A percentile compares a stretch with the other conserved stretches of the same genome.
Evolutionary conservation across 2,113 vertebrate genomes (phyloP).

Genomic region (Elachura formosa): DNA sequence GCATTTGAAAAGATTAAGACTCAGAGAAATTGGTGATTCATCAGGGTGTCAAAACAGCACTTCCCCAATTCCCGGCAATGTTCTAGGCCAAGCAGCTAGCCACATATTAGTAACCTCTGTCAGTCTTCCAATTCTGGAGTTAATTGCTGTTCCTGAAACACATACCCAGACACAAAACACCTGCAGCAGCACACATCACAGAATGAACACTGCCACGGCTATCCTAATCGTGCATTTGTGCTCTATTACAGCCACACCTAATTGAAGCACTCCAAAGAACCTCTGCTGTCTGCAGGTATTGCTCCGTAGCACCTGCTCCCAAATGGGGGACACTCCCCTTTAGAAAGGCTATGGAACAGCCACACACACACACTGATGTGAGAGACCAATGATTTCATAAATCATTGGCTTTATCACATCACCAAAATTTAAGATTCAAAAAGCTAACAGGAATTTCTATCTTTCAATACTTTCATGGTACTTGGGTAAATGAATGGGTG

Average conservation of each 20-base stretch:
- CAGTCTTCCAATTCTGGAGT: slow-evolving; percentile 28
- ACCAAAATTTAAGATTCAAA: neutral
- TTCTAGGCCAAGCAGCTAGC: slow-evolving; percentile 27
- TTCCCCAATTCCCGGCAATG: slow-evolving; percentile 33
- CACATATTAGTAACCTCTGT: neutral
- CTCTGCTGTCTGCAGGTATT: neutral
- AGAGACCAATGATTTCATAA: neutral
- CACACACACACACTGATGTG: neutral
- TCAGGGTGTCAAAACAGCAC: slow-evolving; percentile 30
- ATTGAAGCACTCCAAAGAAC: neutral
- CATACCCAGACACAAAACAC: slow-evolving; percentile 32
- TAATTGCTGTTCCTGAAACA: slow-evolving; percentile 46
- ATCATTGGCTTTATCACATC: neutral
- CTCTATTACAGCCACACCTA: neutral
- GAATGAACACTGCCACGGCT: neutral
- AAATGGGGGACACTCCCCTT: neutral
- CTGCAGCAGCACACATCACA: slow-evolving; percentile 45
- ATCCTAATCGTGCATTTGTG: neutral
- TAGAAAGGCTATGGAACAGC: neutral
- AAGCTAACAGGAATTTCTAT: neutral
- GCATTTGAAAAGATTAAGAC: slow-evolving; percentile 39
- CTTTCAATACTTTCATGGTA: neutral
- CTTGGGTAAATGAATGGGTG: neutral
- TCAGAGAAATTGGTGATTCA: slow-evolving; percentile 54
- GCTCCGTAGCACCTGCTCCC: neutral